phyloP scores from a whole-genome alignment of 2,797 vertebrate species.

The Iguana delicatissima region DNA sequence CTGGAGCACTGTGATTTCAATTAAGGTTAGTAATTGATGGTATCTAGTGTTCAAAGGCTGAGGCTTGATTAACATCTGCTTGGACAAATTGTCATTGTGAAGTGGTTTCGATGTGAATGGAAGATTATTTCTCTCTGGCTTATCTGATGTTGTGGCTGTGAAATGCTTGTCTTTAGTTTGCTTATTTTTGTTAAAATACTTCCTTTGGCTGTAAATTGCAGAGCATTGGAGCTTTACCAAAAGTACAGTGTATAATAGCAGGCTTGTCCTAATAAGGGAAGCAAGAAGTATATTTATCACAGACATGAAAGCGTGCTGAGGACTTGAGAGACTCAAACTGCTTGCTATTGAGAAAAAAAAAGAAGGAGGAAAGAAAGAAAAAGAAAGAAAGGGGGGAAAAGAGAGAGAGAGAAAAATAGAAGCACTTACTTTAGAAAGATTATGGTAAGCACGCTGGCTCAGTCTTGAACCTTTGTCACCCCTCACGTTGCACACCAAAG shows the following conservation, averaged over 20 bases:
- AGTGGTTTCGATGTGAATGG: conserved; percentile 88
- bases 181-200: conserved; percentile 85
- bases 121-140: conserved; percentile 85
- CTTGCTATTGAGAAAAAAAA: conserved; percentile 69
- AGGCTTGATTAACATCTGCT: conserved; percentile 91
- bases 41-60: conserved; percentile 87
- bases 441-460: conserved; percentile 90
- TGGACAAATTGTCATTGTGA: conserved; percentile 91
- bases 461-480: conserved; percentile 94
- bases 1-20: conserved; percentile 88
- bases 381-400: conserved; percentile 48
- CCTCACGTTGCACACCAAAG: conserved; percentile 92
- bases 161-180: conserved; percentile 87
- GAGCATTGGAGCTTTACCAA: conserved; percentile 83
- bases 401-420: conserved; percentile 71
- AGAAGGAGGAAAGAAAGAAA: conserved; percentile 58
- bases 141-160: conserved; percentile 87
- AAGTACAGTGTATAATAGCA: conserved; percentile 83
- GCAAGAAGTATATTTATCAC: conserved; percentile 84
- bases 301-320: conserved; percentile 80
- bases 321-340: conserved; percentile 85
- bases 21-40: conserved; percentile 91
- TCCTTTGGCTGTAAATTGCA: conserved; percentile 84
- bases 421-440: conserved; percentile 91
- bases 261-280: conserved; percentile 88